These are phyloP conservation scores for Timema cristinae DNA, from an alignment of 2,888 invertebrate species.

Conservation along the genomic window DNA sequence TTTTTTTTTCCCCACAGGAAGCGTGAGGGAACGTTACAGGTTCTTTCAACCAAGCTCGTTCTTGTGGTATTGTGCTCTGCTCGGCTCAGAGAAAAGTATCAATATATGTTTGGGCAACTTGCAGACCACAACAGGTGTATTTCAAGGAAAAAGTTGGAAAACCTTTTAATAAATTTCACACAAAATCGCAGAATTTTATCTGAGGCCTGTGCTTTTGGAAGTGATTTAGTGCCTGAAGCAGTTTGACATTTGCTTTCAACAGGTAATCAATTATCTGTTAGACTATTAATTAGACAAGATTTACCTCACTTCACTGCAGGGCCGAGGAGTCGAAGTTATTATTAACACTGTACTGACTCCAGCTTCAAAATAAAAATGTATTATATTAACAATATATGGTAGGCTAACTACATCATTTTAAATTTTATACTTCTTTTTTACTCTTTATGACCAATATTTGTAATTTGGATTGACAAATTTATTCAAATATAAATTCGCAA, in stretches of 20 bases:
- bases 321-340: too few relatives aligned
- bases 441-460: too few relatives aligned
- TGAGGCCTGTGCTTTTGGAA: conserved; percentile 58
- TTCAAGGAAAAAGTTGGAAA: conserved; percentile 58
- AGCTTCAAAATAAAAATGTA: too few relatives aligned
- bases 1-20: conserved; percentile 48
- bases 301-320: too few relatives aligned
- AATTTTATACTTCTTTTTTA: too few relatives aligned
- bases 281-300: too few relatives aligned
- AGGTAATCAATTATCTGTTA: conserved; percentile 47
- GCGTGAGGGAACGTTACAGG: conserved; percentile 58
- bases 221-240: conserved; percentile 58
- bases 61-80: conserved; percentile 64
- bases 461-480: too few relatives aligned
- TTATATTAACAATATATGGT: too few relatives aligned
- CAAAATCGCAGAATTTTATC: conserved; percentile 58
- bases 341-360: too few relatives aligned
- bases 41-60: conserved; percentile 64
- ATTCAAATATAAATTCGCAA: too few relatives aligned
- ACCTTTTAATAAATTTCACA: conserved; percentile 59
- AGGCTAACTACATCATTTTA: too few relatives aligned
- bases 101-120: conserved; percentile 64
- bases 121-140: conserved; percentile 74
- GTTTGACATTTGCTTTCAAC: conserved; percentile 69
- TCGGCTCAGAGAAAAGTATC: conserved; percentile 58